These are phyloP conservation scores for Halcyon malimbica DNA, from an alignment of 2,113 vertebrate genomes.

Conservation along the genomic window DNA sequence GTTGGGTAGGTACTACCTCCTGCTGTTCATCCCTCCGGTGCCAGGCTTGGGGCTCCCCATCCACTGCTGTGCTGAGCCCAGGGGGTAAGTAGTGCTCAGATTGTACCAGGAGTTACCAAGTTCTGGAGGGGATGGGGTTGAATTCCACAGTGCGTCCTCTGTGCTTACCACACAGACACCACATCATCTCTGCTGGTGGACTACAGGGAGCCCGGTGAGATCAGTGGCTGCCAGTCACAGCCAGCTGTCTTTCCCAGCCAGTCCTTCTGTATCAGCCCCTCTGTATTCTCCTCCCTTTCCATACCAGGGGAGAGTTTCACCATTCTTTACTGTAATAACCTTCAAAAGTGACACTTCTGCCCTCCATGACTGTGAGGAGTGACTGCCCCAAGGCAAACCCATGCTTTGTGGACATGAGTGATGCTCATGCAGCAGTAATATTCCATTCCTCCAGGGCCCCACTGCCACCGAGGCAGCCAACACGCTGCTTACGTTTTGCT, in stretches of 20 bases:
- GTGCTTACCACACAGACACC: not conserved
- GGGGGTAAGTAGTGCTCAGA: not conserved
- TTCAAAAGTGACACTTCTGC: not conserved
- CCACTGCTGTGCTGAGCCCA: not conserved
- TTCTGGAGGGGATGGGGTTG: not conserved
- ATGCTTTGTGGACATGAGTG: accelerated
- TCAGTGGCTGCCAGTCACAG: not conserved
- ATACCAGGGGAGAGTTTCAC: not conserved
- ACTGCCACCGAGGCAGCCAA: not conserved
- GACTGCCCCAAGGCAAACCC: not conserved
- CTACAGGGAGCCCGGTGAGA: not conserved
- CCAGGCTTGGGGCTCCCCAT: not conserved
- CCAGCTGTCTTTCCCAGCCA: not conserved
- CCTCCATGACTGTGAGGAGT: accelerated
- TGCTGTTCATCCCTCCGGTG: not conserved
- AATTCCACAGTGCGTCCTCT: not conserved
- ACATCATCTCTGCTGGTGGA: not conserved
- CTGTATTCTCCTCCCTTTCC: not conserved
- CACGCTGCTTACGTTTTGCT: not conserved
- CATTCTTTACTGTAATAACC: not conserved
- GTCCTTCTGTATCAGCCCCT: not conserved
- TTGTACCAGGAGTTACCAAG: not conserved
- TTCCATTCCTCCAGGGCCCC: not conserved
- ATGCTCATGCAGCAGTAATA: not conserved
- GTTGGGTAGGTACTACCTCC: not conserved